Evolutionary conservation across 2,888 invertebrate genomes (phyloP).

Genomic region (Macrosiphum euphorbiae): DNA sequence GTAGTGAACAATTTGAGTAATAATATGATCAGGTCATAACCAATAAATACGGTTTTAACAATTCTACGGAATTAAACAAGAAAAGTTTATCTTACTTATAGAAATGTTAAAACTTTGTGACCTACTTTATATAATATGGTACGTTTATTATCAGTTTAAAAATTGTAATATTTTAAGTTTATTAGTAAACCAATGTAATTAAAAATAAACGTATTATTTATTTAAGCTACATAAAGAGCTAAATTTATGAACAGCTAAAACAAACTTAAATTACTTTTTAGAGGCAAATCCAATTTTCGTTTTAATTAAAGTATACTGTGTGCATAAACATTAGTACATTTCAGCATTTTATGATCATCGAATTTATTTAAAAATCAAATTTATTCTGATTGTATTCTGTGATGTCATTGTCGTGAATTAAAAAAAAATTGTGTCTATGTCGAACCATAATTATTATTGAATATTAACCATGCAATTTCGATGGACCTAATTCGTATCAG

Average conservation of each 20-base stretch:
- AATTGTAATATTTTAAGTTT: conserved; percentile 62
- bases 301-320: conserved; percentile 60
- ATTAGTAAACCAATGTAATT: conserved; percentile 61
- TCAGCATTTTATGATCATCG: conserved; percentile 33
- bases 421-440: background rate
- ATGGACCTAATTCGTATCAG: background rate
- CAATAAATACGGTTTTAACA: conserved; percentile 47
- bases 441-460: background rate
- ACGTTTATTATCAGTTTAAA: conserved; percentile 60
- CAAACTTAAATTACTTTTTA: conserved; percentile 61
- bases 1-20: background rate
- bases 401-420: background rate
- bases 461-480: background rate
- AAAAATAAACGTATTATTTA: conserved; percentile 63
- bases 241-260: conserved; percentile 63
- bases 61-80: conserved; percentile 43
- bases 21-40: background rate
- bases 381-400: background rate
- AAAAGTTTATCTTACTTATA: conserved; percentile 39
- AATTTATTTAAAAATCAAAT: conserved; percentile 32
- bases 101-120: conserved; percentile 54
- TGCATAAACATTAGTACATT: conserved; percentile 36
- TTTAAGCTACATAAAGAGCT: conserved; percentile 58
- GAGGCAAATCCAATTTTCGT: conserved; percentile 57
- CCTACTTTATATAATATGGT: conserved; percentile 57